phyloP scores from a whole-genome alignment of 2,797 vertebrate species.

The Gambusia yucatana region DNA sequence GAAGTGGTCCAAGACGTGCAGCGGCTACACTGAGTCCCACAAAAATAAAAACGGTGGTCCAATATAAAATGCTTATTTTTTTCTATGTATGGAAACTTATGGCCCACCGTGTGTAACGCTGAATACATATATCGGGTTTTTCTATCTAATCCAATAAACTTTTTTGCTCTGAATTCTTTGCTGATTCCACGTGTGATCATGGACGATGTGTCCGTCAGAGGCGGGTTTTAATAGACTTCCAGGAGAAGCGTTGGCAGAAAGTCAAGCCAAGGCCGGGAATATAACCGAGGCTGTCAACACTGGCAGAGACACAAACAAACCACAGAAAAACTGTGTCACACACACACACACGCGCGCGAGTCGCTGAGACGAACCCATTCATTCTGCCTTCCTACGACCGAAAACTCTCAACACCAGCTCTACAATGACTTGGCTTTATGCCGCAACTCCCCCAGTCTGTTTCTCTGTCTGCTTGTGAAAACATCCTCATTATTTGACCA shows the following conservation, averaged over 20 bases:
- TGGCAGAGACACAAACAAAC: slow-evolving; percentile 71
- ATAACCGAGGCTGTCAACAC: slow-evolving; percentile 66
- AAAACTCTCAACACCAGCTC: slow-evolving; percentile 40
- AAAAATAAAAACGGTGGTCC: too few species aligned
- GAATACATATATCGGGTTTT: not conserved
- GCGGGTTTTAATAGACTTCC: slow-evolving; percentile 64
- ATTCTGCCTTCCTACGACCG: slow-evolving; percentile 52
- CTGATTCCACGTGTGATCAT: slow-evolving; percentile 16
- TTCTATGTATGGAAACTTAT: too few species aligned
- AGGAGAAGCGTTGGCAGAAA: slow-evolving; percentile 64
- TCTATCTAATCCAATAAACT: not conserved
- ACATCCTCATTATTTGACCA: slow-evolving; percentile 72
- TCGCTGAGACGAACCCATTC: slow-evolving; percentile 62
- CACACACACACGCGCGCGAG: slow-evolving; percentile 9
- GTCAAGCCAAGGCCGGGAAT: slow-evolving; percentile 57
- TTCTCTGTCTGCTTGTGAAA: slow-evolving; percentile 50
- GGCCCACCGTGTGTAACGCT: not conserved
- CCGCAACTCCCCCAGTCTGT: slow-evolving; percentile 55
- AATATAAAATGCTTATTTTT: too few species aligned
- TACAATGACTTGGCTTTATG: slow-evolving; percentile 62
- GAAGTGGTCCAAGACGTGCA: too few species aligned
- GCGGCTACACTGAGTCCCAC: too few species aligned
- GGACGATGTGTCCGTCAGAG: slow-evolving; percentile 44
- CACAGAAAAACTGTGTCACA: slow-evolving; percentile 57
- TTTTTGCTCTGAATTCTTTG: not conserved